Base-by-base conservation (phyloP, 2,888 invertebrate species). In the Lochmaea capreae region DNA sequence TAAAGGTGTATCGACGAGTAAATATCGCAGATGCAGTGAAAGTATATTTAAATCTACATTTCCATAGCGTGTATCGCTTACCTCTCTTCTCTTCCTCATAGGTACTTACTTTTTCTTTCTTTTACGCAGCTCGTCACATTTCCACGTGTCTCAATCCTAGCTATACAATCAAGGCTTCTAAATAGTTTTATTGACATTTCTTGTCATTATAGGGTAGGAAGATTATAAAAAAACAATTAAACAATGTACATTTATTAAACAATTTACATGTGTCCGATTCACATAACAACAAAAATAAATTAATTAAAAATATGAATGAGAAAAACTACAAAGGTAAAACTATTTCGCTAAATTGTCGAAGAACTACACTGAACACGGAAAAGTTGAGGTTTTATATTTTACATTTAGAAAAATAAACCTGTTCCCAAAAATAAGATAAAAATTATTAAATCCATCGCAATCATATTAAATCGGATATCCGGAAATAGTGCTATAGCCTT, bases 221-320 rank as follows among this genome's bases (percentile, higher is more conserved):
- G 14, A 12, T 8, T 33, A 33, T 33, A 67, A 46, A 39, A 22
- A 57, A 49, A 26, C 39, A 59, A 46, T 66, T 12, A 58, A 75
- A 67, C 69, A 63, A 54, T 42, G 70, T 72, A 68, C 68, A 68
- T 77, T 79, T 80, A 81, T 76, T 74, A 81, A 82, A 81, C 79
- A 80, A 81, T 78, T 81, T 79, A 79, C 77, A 80, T 77, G 79
- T 81, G 79, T 81, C 78, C 78, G 79, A 82, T 80, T 81, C 81
- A 82, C 83, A 80, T 80, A 72, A 82, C 79, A 82, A 81, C 80
- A 77, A 82, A 79, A 81, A 80, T 79, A 78, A 80, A 80, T 75
- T 77, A 80, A 79, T 78, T 77, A 79, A 72, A 78, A 79, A 78
- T 76, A 78, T 65, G 42, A 63, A 71, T 71, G 26, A 73, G 70